Conservation (phyloP, 2,797 vertebrate genomes). For the Rhyacichthys aspro region DNA sequence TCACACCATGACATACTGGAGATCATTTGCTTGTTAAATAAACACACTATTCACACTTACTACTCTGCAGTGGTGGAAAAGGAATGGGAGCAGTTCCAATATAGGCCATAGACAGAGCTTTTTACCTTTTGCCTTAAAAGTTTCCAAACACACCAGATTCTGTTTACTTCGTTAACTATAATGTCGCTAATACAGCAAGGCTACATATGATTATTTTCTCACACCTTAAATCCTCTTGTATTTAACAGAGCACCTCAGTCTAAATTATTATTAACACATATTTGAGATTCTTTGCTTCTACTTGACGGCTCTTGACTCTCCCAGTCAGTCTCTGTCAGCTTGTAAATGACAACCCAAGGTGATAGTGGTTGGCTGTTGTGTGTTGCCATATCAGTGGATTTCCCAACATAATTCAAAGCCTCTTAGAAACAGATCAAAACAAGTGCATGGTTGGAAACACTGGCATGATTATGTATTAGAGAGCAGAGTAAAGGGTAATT, state of each 20-base stretch:
- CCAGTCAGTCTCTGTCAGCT: slow-evolving; percentile 6
- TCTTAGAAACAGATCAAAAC: slow-evolving; percentile 51
- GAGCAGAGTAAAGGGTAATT: background rate
- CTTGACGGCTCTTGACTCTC: slow-evolving; percentile 59
- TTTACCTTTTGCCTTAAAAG: too few species aligned
- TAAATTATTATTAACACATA: slow-evolving; percentile 30
- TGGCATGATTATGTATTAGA: slow-evolving; percentile 18
- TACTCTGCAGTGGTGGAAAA: slow-evolving; percentile 2
- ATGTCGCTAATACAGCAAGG: background rate
- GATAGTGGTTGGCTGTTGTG: slow-evolving; percentile 28
- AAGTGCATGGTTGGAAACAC: slow-evolving; percentile 33
- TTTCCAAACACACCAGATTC: background rate
- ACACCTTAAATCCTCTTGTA: background rate
- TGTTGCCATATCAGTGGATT: slow-evolving; percentile 55
- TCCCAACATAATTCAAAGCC: slow-evolving; percentile 56
- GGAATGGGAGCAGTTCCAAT: background rate
- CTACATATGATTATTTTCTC: background rate
- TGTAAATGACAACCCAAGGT: slow-evolving; percentile 25
- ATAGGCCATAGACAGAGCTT: too few species aligned
- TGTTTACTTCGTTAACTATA: background rate
- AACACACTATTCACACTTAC: background rate
- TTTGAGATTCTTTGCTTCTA: slow-evolving; percentile 51
- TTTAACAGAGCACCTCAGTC: slow-evolving; percentile 1
- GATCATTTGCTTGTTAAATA: slow-evolving; percentile 20
- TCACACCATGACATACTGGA: background rate